Conservation (phyloP, 2,113 vertebrate genomes). For the Motacilla alba region DNA sequence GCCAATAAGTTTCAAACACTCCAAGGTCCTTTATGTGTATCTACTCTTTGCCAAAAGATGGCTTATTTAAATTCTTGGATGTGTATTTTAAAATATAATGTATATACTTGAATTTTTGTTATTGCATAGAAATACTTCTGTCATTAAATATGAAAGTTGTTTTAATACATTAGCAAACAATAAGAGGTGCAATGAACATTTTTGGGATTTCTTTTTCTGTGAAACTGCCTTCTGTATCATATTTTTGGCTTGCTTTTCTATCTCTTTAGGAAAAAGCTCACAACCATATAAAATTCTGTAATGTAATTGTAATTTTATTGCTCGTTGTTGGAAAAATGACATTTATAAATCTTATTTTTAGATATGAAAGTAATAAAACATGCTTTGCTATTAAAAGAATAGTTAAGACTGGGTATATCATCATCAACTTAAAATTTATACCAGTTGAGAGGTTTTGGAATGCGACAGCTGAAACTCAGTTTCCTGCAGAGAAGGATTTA, state of each 20-base stretch:
- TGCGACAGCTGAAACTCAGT: background rate
- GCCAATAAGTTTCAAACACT: background rate
- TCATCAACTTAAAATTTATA: background rate
- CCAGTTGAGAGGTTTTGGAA: background rate
- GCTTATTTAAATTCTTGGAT: background rate
- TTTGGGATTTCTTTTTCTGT: background rate
- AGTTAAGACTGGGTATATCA: background rate
- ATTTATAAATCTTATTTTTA: background rate
- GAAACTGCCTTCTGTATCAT: background rate
- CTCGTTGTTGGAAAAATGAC: background rate
- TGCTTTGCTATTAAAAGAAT: background rate
- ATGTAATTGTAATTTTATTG: background rate
- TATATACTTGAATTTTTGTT: background rate
- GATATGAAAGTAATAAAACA: background rate
- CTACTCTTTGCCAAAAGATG: background rate
- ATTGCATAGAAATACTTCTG: background rate
- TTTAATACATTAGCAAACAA: background rate
- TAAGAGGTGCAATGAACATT: background rate
- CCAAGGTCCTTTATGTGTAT: background rate
- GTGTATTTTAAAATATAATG: background rate
- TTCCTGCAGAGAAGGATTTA: slow-evolving; percentile 47
- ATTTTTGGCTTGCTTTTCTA: background rate
- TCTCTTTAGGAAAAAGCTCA: background rate
- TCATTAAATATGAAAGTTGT: accelerated
- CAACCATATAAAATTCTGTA: background rate